Base-by-base conservation (phyloP, 2,888 invertebrate genomes). In the Meiosimyza decipiens region DNA sequence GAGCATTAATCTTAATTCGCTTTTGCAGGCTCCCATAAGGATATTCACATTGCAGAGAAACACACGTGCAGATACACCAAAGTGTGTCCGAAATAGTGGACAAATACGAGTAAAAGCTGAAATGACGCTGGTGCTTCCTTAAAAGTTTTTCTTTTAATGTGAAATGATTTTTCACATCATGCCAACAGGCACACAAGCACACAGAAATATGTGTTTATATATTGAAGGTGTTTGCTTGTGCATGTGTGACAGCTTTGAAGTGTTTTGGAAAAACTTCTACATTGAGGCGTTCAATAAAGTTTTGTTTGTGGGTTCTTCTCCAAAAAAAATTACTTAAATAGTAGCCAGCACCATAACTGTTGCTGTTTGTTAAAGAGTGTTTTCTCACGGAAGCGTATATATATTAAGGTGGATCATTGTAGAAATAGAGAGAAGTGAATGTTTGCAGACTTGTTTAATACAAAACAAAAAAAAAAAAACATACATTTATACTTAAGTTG, bases 1-100 rank as follows among this genome's bases (percentile, higher is more conserved):
- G 28, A 65, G 77, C 77, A 78, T 78, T 77, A 78, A 78, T 78
- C 78, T 78, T 77, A 78, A 78, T 78, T 78, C 78, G 74, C 66
- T 71, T 74, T 73, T 73, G 70, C 73, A 72, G 54, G 64, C 71
- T 66, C 77, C 71, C 74, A 72, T 71, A 74, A 73, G 76, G 74
- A 77, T 73, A 60, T 62, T 16, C 54, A 28, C 28, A 54, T 28
- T 6, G 51, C 57, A 64, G 28, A 50, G 33, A 50, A 55, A 47
- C 52, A 22, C n/a, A 59, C 59, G 40, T 22, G 13, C 54, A 40
- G n/a, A 16, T 15, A 13, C 49, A 49, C 40, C 66, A 54, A 16
- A 33, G 51, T 13, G 13, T 50, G 69, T 52, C 51, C 60, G 52
- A 70, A 70, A 57, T 47, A 52, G 55, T 64, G 71, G 71, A 71